A percentile compares a stretch with the other conserved stretches of the same genome.
Conservation (phyloP, 2,113 vertebrate species). For the Orycteropus afer region DNA sequence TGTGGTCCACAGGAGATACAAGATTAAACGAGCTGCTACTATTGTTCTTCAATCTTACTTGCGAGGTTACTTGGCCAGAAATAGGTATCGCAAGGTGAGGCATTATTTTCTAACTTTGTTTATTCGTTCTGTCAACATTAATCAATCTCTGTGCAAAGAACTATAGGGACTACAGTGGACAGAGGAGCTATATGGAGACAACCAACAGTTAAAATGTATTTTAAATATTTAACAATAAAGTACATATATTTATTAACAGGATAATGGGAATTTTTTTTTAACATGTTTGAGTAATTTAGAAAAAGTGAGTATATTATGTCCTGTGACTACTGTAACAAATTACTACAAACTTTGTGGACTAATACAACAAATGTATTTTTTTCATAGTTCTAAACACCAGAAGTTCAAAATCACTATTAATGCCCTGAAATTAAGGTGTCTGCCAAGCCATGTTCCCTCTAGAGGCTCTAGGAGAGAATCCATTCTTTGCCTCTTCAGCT, state of each 20-base stretch:
- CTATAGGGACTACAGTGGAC: neutral
- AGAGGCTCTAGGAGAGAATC: neutral
- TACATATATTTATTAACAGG: neutral
- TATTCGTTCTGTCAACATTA: neutral
- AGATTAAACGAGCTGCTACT: slow-evolving; percentile 88
- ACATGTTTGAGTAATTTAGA: neutral
- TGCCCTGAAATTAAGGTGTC: neutral
- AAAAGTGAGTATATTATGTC: neutral
- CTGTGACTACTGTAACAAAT: slow-evolving; percentile 8
- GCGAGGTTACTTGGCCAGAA: slow-evolving; percentile 94
- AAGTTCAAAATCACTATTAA: neutral
- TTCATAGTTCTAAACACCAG: neutral
- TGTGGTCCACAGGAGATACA: slow-evolving; percentile 89
- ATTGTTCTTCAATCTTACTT: slow-evolving; percentile 93
- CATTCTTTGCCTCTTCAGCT: neutral
- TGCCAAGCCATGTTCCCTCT: neutral
- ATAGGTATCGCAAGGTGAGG: slow-evolving; percentile 92
- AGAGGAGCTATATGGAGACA: neutral
- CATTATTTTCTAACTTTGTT: neutral
- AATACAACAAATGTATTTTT: neutral
- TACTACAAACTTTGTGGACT: neutral
- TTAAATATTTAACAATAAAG: slow-evolving; percentile 28
- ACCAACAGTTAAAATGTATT: neutral
- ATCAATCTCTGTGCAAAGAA: neutral
- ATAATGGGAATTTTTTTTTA: neutral